These are phyloP conservation scores for Apodemia mormo DNA, from an alignment of 2,888 invertebrate genomes.

Conservation along the genomic window DNA sequence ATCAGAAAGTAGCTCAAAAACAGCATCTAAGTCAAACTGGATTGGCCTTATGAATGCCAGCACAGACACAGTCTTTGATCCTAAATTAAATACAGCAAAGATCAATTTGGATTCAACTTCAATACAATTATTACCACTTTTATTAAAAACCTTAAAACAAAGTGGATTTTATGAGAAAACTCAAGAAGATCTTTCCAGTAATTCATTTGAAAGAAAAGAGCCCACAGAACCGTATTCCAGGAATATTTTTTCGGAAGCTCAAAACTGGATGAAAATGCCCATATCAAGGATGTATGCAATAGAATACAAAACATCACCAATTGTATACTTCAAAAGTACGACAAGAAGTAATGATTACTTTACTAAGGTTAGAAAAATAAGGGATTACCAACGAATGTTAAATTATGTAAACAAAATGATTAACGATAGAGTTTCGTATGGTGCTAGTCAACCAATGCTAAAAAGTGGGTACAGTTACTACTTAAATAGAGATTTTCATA, in stretches of 20 bases:
- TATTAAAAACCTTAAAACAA: conserved; percentile 59
- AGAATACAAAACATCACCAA: conserved; percentile 58
- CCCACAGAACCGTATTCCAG: conserved; percentile 49
- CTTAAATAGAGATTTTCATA: conserved; percentile 33
- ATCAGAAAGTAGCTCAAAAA: conserved; percentile 41
- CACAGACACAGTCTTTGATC: conserved; percentile 45
- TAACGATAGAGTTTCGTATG: conserved; percentile 48
- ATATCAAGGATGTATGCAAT: conserved; percentile 49
- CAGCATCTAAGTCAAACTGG: conserved; percentile 48
- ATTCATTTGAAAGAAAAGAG: conserved; percentile 41
- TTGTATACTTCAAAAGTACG: conserved; percentile 51
- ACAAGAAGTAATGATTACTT: conserved; percentile 62
- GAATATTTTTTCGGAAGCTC: conserved; percentile 49
- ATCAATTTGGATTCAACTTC: conserved; percentile 50
- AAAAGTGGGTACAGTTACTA: conserved; percentile 34
- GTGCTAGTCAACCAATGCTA: conserved; percentile 42
- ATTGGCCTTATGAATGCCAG: conserved; percentile 54
- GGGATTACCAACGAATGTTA: conserved; percentile 60
- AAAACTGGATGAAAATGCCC: conserved; percentile 52
- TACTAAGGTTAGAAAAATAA: conserved; percentile 59
- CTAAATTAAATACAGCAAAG: conserved; percentile 48
- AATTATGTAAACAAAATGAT: conserved; percentile 67
- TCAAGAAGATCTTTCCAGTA: conserved; percentile 49
- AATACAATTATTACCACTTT: conserved; percentile 56
- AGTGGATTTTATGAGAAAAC: conserved; percentile 54